Base-by-base conservation (phyloP, 2,888 invertebrate genomes). In the Ecliptopera silaceata region DNA sequence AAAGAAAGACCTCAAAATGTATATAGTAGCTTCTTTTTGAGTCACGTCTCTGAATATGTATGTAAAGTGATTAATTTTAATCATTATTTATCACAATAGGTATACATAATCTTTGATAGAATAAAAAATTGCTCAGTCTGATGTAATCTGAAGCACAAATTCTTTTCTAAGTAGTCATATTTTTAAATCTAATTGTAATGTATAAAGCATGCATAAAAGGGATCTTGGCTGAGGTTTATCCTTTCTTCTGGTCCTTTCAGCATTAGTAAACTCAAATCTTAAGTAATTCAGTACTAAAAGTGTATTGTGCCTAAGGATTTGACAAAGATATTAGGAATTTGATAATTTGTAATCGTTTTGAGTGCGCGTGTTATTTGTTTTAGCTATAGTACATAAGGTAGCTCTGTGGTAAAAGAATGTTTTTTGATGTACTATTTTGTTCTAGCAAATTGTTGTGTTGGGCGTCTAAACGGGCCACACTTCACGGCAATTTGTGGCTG, bases 361-460 rank as follows among this genome's bases (percentile, higher is more conserved):
- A 6, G 17, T 22, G 48, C 13, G 38, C 31, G 48, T 47, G 47
- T 47, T 45, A 13, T 39, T 43, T 29, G 32, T 22, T 55, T 4
- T 47, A 47, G 46, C 32, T 10, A 6, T 42, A 51, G 34, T 36
- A 41, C 15, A 32, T 56, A 41, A 43, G 42, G 36, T 51, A 47
- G 31, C 47, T 52, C 31, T 46, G 46, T 41, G 13, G 20, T 42
- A 42, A 42, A n/a, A 26, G 22, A 31, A 13, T 4, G 45, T 26
- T 41, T 46, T 34, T 47, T 22, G 50, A 29, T 56, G 20, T 39
- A 50, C 17, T 49, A 29, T 42, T 46, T 41, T 34, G 32, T 18
- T 44, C 3, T 32, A 38, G 31, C 44, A 44, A 12, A 15, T n/a
- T n/a, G n/a, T n/a, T n/a, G n/a, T n/a, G n/a, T n/a, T n/a, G n/a